Evolutionary conservation across 2,888 invertebrate genomes (phyloP), one percentile per base, ranked within the genome.

Genomic region (Aleiodes leptofemur): DNA sequence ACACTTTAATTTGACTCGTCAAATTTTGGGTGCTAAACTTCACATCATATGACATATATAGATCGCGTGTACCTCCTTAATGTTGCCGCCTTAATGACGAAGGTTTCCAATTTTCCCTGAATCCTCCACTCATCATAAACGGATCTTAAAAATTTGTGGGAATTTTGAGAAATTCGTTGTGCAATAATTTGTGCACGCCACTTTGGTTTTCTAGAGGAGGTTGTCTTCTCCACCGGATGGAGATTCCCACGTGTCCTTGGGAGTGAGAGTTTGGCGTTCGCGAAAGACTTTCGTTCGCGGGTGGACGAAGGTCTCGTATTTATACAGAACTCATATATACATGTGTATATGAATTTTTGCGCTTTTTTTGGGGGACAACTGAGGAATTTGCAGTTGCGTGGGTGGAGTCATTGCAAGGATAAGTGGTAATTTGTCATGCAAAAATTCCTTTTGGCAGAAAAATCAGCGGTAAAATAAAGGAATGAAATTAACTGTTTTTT

Each of bases 111-210:
- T 43, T 14, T 31, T 14, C 29, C 66, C 43, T 14, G 56, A 31
- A 70, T 68, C 34, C 43, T 68, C 13, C 11, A 6, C n/a, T 23
- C 29, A 66, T 66, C 29, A 48, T 50, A 4, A 31, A 66, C 48
- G 5, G n/a, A 4, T 53, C n/a, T 23, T 55, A 76, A 77, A 77
- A 82, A 78, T 82, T 79, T 74, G 80, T 82, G 79, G 80, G 79
- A 66, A 83, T 81, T 84, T 80, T 77, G 81, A 73, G 79, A 84
- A 82, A 72, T 16, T 80, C 77, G 81, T 84, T 84, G 84, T 83
- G 83, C 83, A 84, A 84, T 70, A 51, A 70, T 72, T 80, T 64
- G 53, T 64, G 53, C n/a, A 16, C n/a, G 51, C 29, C 66, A 31
- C 31, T 53, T 29, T 31, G 14, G 29, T 11, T 68, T 11, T 68